phyloP scores from a whole-genome alignment of 2,888 invertebrate species.

The Aphodius granarius region DNA sequence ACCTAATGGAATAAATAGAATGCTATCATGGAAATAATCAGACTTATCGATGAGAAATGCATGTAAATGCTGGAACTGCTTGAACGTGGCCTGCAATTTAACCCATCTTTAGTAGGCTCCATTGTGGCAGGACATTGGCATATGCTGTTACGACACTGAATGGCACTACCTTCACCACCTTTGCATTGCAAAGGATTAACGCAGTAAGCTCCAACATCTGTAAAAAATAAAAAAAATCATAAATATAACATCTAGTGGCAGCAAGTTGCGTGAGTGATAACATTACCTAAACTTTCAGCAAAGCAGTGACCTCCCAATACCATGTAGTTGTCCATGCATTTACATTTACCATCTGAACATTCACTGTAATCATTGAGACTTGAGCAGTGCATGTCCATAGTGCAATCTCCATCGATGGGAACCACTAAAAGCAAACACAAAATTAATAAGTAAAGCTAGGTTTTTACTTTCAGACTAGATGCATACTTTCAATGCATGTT shows the following conservation, averaged over 20 bases:
- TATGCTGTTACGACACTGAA: constrained; percentile 23
- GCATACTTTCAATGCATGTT: constrained; percentile 17
- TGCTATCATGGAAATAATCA: background rate
- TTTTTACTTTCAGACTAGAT: background rate
- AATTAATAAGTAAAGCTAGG: background rate
- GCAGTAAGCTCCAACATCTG: constrained; percentile 24
- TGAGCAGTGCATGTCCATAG: constrained; percentile 14
- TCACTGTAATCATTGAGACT: constrained; percentile 9
- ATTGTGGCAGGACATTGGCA: constrained; percentile 25
- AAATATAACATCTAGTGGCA: background rate
- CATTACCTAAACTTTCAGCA: background rate
- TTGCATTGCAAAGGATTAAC: constrained; percentile 15
- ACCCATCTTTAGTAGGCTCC: constrained; percentile 13
- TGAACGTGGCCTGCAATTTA: background rate
- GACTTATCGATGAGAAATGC: background rate
- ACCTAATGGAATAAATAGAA: background rate
- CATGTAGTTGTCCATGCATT: constrained; percentile 1
- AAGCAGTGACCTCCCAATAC: constrained; percentile 15
- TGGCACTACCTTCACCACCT: constrained; percentile 10
- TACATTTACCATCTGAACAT: constrained; percentile 17
- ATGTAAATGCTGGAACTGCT: background rate
- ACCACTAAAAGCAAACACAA: background rate
- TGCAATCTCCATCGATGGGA: constrained; percentile 10
- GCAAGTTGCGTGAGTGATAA: background rate
- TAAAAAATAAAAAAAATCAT: background rate